Percentiles rank a stretch among this genome's conserved stretches.
Conservation (phyloP, 2,888 invertebrate species). For the Bhutanitis thaidina region DNA sequence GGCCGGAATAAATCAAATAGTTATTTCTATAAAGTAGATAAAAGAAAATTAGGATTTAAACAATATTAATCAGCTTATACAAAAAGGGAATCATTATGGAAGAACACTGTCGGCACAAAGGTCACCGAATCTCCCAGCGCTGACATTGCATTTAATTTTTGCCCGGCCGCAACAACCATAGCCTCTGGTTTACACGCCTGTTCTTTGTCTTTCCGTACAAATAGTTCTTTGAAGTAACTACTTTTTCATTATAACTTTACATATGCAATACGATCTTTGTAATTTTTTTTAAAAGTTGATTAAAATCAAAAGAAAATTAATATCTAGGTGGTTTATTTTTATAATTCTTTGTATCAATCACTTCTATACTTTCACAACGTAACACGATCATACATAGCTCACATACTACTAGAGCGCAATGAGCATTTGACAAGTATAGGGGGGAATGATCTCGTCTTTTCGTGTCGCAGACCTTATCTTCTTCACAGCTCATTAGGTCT, state of each 20-base stretch:
- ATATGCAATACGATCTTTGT: conserved; percentile 17
- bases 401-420: no score
- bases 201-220: conserved; percentile 66
- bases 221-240: conserved; percentile 60
- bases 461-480: conserved; percentile 74
- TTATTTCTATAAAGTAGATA: no score
- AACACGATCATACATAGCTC: no score
- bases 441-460: conserved; percentile 62
- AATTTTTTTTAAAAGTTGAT: no score
- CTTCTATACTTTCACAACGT: no score
- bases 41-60: no score
- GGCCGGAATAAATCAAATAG: no score
- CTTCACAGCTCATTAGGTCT: conserved; percentile 79
- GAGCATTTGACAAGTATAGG: no score
- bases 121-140: conserved; percentile 46
- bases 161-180: conserved; percentile 47
- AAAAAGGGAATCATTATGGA: conserved; percentile 61
- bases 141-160: conserved; percentile 73
- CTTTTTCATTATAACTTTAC: conserved; percentile 56
- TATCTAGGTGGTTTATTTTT: no score
- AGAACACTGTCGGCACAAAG: conserved; percentile 57
- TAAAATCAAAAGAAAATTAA: no score
- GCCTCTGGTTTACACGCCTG: conserved; percentile 50
- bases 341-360: no score
- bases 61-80: conserved; percentile 70